Evolutionary conservation across 1,140 invertebrate species (phyloP).

Genomic region (Heliconius hermathena): DNA sequence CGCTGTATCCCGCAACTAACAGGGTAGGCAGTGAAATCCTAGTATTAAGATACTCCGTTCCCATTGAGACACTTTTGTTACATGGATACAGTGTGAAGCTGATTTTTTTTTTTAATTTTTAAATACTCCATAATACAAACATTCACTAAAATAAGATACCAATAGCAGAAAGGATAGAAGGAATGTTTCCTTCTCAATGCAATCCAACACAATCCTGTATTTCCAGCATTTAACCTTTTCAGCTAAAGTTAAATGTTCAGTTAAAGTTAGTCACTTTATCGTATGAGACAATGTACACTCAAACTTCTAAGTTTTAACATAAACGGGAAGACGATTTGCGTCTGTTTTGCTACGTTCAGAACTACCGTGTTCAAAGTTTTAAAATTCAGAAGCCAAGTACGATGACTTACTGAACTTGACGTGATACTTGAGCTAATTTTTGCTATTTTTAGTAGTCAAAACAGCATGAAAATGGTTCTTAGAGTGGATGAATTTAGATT

Average conservation of each 20-base stretch:
- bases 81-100: too few relatives aligned
- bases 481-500: too few relatives aligned
- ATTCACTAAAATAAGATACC: too few relatives aligned
- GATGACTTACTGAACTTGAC: neutral
- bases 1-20: too few relatives aligned
- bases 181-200: neutral
- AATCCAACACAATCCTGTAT: neutral
- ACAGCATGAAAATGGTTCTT: neutral
- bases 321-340: slow-evolving; percentile 9
- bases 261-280: slow-evolving; percentile 9
- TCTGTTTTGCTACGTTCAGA: neutral
- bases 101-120: too few relatives aligned
- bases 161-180: too few relatives aligned
- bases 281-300: slow-evolving; percentile 6
- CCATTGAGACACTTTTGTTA: too few relatives aligned
- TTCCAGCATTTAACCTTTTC: neutral
- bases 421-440: neutral
- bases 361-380: neutral
- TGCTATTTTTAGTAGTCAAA: neutral
- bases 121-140: too few relatives aligned
- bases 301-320: slow-evolving; percentile 6
- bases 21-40: too few relatives aligned
- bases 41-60: too few relatives aligned
- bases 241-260: neutral
- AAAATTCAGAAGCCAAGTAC: neutral